phyloP scores from a whole-genome alignment of 2,888 invertebrate species.

The Mesoligia furuncula region DNA sequence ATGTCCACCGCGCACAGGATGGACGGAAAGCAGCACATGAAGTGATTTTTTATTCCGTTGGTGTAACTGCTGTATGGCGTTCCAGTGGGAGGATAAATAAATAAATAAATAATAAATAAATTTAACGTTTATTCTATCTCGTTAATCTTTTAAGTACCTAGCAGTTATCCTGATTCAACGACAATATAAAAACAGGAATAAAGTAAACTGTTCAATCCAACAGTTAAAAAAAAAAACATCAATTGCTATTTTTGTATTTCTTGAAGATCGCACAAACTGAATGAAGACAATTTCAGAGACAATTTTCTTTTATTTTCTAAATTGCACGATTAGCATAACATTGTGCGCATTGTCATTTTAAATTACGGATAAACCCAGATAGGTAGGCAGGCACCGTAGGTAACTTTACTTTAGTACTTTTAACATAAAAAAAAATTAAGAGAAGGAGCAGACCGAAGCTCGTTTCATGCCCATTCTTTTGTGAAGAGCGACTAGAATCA shows the following conservation, averaged over 20 bases:
- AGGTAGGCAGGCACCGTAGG: not conserved
- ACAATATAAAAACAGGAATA: conserved; percentile 11
- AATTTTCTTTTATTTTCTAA: conserved; percentile 48
- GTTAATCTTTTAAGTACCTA: conserved; percentile 8
- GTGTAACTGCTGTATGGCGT: too few species aligned
- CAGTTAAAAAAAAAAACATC: conserved; percentile 24
- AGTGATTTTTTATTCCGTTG: too few species aligned
- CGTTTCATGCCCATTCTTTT: too few species aligned
- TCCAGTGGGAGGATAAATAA: too few species aligned
- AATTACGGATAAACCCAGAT: conserved; percentile 1
- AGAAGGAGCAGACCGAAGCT: too few species aligned
- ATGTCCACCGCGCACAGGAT: too few species aligned
- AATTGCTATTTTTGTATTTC: conserved; percentile 33
- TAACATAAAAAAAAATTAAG: not conserved
- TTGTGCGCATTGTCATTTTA: conserved; percentile 24
- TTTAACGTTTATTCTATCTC: conserved; percentile 36
- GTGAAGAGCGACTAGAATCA: too few species aligned
- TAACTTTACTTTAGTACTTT: not conserved
- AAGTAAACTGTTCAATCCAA: conserved; percentile 14
- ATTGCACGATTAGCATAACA: conserved; percentile 40
- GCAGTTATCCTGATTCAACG: conserved; percentile 5
- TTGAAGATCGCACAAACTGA: conserved; percentile 35
- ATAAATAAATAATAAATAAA: too few species aligned
- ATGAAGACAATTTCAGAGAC: conserved; percentile 36
- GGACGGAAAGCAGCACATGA: too few species aligned